Base-by-base conservation (phyloP, 2,113 vertebrate genomes). In the Poeciliopsis retropinna region DNA sequence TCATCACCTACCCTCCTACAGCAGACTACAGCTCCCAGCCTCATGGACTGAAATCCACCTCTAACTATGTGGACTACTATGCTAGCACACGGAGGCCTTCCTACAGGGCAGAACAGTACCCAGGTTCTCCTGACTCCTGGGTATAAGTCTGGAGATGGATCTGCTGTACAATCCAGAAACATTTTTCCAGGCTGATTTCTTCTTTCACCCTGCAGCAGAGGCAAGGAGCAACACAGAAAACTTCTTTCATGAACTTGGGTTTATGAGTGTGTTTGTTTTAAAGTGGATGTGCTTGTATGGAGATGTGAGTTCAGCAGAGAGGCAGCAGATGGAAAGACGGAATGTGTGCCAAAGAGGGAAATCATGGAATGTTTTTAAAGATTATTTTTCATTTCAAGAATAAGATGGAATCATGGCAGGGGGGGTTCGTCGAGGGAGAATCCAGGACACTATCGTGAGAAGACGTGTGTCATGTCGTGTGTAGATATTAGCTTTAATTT, bases 41-140 rank as follows among this genome's bases (percentile, higher is more conserved):
- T 44, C 94, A 96, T 12, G 96, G 96, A 95, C 96, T 98, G 83
- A 99, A 98, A 94, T 95, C 98, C 47, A 92, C 95, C 88, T 96
- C 96, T 81, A 98, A 98, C 90, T 99, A 99, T 0, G 96, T 98
- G 92, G 97, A 99, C 95, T 98, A 99, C 94, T 98, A 98, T 90
- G 97, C 98, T 63, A 97, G 96, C 91, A 96, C 96, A 80, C 95
- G 95, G 86, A 96, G 96, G 91, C 96, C 97, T 87, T 97, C 97
- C 28, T 98, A 96, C 79, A 93, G 96, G 94, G 94, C 96, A 61
- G 97, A 98, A 91, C 98, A 97, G 90, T 99, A 99, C 92, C 98
- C 97, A 0, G 97, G 96, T 75, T 99, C 98, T 7, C 98, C 98
- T 0, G 98, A 99, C 92, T 99, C 98, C 28, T 99, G 98, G 98